Conservation (phyloP, 2,888 invertebrate genomes). For the Ctenicera cuprea region DNA sequence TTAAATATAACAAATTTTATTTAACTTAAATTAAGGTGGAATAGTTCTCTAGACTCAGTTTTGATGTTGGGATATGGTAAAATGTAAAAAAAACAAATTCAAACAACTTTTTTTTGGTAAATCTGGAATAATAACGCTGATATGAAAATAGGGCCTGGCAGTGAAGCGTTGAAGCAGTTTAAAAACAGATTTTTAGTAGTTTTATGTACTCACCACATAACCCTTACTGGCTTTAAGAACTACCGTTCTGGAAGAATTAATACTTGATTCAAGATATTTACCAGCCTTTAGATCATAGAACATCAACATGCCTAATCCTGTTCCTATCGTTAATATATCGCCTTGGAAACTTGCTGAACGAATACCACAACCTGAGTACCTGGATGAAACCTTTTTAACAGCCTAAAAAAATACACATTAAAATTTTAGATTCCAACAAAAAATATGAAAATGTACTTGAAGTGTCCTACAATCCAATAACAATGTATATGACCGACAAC, state of each 20-base stretch:
- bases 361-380: slow-evolving; percentile 94
- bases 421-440: neutral
- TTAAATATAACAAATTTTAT: no score
- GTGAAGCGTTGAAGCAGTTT: no score
- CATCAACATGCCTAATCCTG: slow-evolving; percentile 92
- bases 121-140: no score
- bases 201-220: slow-evolving; percentile 82
- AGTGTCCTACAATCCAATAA: slow-evolving; percentile 92
- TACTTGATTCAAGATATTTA: slow-evolving; percentile 93
- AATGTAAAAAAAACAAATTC: no score
- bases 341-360: slow-evolving; percentile 94
- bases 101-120: no score
- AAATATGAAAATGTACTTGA: slow-evolving; percentile 73
- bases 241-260: slow-evolving; percentile 91
- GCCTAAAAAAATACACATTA: slow-evolving; percentile 70
- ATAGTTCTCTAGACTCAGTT: no score
- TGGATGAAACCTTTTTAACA: slow-evolving; percentile 86
- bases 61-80: no score
- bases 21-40: no score
- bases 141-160: no score
- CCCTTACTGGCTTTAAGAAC: slow-evolving; percentile 92
- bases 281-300: slow-evolving; percentile 95
- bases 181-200: no score
- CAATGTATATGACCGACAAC: slow-evolving; percentile 94
- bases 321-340: slow-evolving; percentile 93